Conservation (phyloP, 23 tunicate species). For the Botrylloides violaceus region DNA sequence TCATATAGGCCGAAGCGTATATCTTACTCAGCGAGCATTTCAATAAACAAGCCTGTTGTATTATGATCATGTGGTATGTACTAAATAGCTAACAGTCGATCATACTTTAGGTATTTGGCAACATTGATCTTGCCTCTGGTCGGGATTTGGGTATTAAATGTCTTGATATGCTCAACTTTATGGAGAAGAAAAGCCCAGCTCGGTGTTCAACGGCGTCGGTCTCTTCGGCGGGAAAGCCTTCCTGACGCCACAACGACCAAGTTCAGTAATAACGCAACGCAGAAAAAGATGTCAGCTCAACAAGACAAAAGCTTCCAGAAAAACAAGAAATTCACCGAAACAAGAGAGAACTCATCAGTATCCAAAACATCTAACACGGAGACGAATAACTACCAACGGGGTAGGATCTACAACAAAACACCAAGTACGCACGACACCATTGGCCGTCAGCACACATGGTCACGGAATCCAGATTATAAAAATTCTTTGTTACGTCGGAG, state of each 20-base stretch:
- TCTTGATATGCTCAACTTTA: slow-evolving; percentile 52
- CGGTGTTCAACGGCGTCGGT: slow-evolving; percentile 13
- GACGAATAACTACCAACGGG: background rate
- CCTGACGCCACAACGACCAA: background rate
- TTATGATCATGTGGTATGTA: too few species aligned
- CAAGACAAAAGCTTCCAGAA: background rate
- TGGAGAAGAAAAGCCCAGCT: slow-evolving; percentile 47
- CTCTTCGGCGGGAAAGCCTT: background rate
- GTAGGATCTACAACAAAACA: background rate
- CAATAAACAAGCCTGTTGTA: too few species aligned
- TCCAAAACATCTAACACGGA: slow-evolving; percentile 12
- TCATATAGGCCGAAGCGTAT: too few species aligned
- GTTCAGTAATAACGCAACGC: background rate
- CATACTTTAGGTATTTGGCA: slow-evolving; percentile 38
- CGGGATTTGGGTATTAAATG: slow-evolving; percentile 74
- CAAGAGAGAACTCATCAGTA: background rate
- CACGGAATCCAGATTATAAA: background rate
- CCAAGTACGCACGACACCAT: slow-evolving; percentile 9
- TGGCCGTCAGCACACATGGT: slow-evolving; percentile 14
- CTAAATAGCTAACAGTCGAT: too few species aligned
- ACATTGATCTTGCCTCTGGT: slow-evolving; percentile 56
- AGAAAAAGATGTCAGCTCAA: background rate
- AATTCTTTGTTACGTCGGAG: slow-evolving; percentile 2
- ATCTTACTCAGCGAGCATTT: too few species aligned
- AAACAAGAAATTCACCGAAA: background rate